Base-by-base conservation (phyloP, 92 coral and sea anemone genomes). In the Ricordea florida region DNA sequence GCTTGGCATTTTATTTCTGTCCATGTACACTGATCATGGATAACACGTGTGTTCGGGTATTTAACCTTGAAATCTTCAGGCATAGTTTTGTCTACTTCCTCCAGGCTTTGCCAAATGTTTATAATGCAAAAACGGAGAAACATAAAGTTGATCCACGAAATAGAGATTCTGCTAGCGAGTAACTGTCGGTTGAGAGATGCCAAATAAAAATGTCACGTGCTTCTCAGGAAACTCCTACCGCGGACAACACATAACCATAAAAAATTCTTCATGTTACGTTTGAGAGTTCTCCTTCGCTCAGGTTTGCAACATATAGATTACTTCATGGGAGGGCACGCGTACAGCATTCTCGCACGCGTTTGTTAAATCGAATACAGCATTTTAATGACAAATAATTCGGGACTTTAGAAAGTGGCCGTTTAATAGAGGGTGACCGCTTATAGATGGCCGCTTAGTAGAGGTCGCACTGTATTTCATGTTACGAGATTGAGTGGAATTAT, bases 181-280 rank as follows among this genome's bases (percentile, higher is more conserved):
- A 16, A 45, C 53, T 4, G 85, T 45, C 15, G 64, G 57, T 31
- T 66, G 85, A 10, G 78, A 37, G 2, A 79, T 62, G 18, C 78
- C 59, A 56, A 52, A 79, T 8, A 79, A 46, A 32, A 65, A 22
- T 11, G 76, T 76, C 20, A 78, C 10, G 34, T 78, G 77, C 6
- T 23, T 33, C 32, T 66, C 84, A 36, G 76, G 21, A 42, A 78
- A 78, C 7, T 76, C 77, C 43, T 68, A 51, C 15, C 84, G 66
- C 38, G 67, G 63, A 33, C 84, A 32, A 44, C 77, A 78, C 44
- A 78, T n/a, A 13, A 67, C 76, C 0, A 78, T 50, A 48, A 77
- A 77, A 49, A 65, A 51, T 52, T 77, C 56, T 21, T 78, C 84
- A 1, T n/a, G n/a, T 52, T 11, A 2, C 67, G 64, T 62, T 28